A percentile compares a stretch with the other conserved stretches of the same genome.
phyloP scores from a whole-genome alignment of 2,888 invertebrate genomes.

The Plusia festucae region DNA sequence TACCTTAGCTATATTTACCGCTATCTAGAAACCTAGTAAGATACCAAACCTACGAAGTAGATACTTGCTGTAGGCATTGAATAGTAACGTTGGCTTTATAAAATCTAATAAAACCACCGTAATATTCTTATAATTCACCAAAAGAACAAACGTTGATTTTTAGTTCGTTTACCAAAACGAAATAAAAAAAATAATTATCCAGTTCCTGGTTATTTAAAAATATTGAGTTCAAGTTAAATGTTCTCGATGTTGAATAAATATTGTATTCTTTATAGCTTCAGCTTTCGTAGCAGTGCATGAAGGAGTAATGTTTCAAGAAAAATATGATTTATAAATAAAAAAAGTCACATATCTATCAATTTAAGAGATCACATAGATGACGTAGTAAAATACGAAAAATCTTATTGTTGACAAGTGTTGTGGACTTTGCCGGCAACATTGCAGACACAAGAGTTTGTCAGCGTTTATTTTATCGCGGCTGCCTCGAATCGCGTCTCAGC shows the following conservation, averaged over 20 bases:
- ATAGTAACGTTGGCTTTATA: neutral
- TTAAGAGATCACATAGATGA: slow-evolving; percentile 9
- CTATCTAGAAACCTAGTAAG: neutral
- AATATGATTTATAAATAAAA: neutral
- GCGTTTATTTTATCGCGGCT: slow-evolving; percentile 64
- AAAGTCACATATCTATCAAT: neutral
- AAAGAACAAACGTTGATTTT: too few relatives aligned
- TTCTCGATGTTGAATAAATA: too few relatives aligned
- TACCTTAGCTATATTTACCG: neutral
- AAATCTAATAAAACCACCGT: neutral
- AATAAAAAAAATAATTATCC: too few relatives aligned
- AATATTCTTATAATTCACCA: too few relatives aligned
- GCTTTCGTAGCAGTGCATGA: too few relatives aligned
- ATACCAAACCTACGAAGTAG: neutral
- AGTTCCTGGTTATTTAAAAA: too few relatives aligned
- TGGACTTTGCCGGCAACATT: slow-evolving; percentile 45
- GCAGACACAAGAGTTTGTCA: slow-evolving; percentile 58
- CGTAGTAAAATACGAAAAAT: slow-evolving; percentile 36
- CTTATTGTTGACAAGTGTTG: slow-evolving; percentile 36
- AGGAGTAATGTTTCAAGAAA: neutral
- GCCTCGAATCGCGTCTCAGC: slow-evolving; percentile 56
- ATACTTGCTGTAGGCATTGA: too few relatives aligned
- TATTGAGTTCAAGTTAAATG: too few relatives aligned
- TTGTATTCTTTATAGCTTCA: too few relatives aligned
- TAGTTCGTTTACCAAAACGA: too few relatives aligned